Conservation (phyloP, 1,140 invertebrate species). For the Telenomus remus region DNA sequence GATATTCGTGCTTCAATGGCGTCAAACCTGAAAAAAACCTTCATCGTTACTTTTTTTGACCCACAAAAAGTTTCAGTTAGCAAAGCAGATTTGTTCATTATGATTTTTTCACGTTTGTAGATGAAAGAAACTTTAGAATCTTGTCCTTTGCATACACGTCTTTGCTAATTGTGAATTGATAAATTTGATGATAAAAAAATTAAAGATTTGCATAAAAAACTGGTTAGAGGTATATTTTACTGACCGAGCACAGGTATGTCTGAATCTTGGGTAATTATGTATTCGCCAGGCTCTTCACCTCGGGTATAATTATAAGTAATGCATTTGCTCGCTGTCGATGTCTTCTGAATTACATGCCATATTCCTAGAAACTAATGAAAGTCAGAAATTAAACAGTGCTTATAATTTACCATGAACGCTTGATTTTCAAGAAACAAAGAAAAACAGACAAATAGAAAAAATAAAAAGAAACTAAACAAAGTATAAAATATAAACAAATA, state of each 20-base stretch:
- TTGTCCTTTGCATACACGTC: no score
- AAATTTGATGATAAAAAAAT: background rate
- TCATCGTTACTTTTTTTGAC: no score
- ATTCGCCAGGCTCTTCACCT: slow-evolving; percentile 81
- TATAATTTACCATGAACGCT: no score
- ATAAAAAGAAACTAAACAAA: background rate
- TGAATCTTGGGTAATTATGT: slow-evolving; percentile 83
- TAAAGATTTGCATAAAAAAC: background rate
- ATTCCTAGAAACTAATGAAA: slow-evolving; percentile 82
- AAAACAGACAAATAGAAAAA: background rate
- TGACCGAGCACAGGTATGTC: slow-evolving; percentile 80
- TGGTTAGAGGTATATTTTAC: slow-evolving; percentile 1
- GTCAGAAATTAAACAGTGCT: no score
- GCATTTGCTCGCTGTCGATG: slow-evolving; percentile 86
- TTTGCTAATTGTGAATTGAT: no score
- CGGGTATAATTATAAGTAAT: slow-evolving; percentile 86
- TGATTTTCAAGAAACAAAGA: no score
- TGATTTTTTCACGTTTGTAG: no score
- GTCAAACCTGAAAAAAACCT: slow-evolving; percentile 76
- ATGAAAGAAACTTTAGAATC: no score
- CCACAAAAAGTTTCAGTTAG: no score
- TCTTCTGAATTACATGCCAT: slow-evolving; percentile 90
- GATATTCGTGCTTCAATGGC: slow-evolving; percentile 83
- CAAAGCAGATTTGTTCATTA: no score
- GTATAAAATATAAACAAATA: no score